Base-by-base conservation (phyloP, 2,113 vertebrate species). In the Crocuta crocuta region DNA sequence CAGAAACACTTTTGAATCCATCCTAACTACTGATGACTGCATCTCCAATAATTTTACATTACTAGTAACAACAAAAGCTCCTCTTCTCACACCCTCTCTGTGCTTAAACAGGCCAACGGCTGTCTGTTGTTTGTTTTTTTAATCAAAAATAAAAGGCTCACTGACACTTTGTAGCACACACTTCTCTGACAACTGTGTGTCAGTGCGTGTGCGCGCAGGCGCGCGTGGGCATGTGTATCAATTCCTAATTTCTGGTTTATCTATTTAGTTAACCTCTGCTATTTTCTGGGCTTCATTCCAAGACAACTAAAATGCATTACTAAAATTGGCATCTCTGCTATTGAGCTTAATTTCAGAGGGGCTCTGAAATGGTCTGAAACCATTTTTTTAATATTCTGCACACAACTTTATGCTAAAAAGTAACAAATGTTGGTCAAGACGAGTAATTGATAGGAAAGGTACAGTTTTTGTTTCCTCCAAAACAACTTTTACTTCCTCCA, bases 281-380 rank as follows among this genome's bases (percentile, higher is more conserved):
- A 35, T 94, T 97, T 98, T 97, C 97, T 91, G 96, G 98, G 95
- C 96, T 96, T 95, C 39, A 63, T 91, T 97, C 94, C 97, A 97
- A 96, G 65, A 91, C 63, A 68, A 95, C 58, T 88, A 96, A 97
- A 97, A 97, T 24, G 5, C 79, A 96, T 83, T 82, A 84, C 65
- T 94, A 74, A 92, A 96, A 50, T 58, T 89, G 70, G 70, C 85
- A 89, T 84, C 85, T 97, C 92, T 95, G 53, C 55, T 68, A 76
- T 19, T 33, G 48, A 73, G 70, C 50, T 86, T 94, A 92, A 95
- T 91, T 94, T 98, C 88, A 84, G 79, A 87, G 33, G 86, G 31
- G 70, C 3, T 93, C 63, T 53, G 65, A 96, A 94, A 85, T 93
- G 90, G 61, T 76, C 63, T 94, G 65, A 96, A 97, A 96, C 96